Conservation (phyloP, 2,113 vertebrate genomes). For the Xiphophorus couchianus region DNA sequence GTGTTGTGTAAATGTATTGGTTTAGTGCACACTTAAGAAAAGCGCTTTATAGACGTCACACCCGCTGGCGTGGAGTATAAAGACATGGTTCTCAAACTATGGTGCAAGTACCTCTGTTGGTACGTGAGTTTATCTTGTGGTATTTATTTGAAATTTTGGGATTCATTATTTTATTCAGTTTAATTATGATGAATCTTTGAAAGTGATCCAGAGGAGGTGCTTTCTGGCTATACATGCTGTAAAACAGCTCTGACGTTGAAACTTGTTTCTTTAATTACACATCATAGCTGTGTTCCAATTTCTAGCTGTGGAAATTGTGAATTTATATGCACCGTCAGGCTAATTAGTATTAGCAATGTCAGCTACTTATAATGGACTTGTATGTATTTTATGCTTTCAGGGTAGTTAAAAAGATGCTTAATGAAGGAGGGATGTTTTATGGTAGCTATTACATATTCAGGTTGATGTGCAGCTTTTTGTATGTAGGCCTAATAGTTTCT, state of each 20-base stretch:
- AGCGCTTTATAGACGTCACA: constrained; percentile 50
- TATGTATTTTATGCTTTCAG: too few species aligned
- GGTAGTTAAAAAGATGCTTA: too few species aligned
- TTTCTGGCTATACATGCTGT: background rate
- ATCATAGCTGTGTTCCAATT: too few species aligned
- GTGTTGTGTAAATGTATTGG: constrained; percentile 36
- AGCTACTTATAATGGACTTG: too few species aligned
- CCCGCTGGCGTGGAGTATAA: too few species aligned
- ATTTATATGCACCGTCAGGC: too few species aligned
- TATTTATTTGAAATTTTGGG: background rate
- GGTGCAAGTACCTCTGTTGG: background rate
- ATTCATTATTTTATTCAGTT: background rate
- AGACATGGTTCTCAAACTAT: background rate
- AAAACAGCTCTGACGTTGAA: too few species aligned
- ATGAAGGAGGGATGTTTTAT: too few species aligned
- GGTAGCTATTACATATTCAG: too few species aligned
- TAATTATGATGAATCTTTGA: background rate
- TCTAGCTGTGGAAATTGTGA: too few species aligned
- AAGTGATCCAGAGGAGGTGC: background rate
- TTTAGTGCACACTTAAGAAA: constrained; percentile 12
- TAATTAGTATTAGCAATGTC: too few species aligned
- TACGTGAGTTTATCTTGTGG: background rate
- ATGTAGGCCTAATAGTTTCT: background rate
- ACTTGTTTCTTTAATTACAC: too few species aligned
- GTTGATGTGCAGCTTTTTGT: background rate